Conservation (phyloP, 1,140 invertebrate genomes). For the Drosophila guanche region DNA sequence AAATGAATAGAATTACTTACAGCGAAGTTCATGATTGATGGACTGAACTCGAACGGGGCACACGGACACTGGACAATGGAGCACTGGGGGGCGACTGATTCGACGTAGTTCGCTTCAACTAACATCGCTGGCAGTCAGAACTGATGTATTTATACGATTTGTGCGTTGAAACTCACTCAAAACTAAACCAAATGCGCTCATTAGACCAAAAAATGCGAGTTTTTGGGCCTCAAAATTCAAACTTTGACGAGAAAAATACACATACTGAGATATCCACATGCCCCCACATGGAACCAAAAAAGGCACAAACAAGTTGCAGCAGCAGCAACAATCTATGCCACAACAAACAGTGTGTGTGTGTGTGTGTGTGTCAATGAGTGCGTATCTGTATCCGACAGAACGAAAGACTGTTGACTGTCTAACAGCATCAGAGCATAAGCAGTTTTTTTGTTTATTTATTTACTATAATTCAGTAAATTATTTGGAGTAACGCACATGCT, state of each 20-base stretch:
- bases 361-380: constrained; percentile 13
- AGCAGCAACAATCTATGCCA: neutral
- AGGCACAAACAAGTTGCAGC: constrained; percentile 51
- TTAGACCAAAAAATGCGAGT: constrained; percentile 61
- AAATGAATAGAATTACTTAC: constrained; percentile 43
- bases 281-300: constrained; percentile 72
- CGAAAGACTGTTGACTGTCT: neutral
- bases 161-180: constrained; percentile 60
- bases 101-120: constrained; percentile 44
- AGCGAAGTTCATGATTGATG: constrained; percentile 52
- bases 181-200: constrained; percentile 73
- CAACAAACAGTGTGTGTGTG: neutral
- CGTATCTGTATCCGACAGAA: constrained; percentile 28
- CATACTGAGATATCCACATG: constrained; percentile 23
- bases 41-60: neutral
- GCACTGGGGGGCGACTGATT: constrained; percentile 19
- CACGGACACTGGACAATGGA: neutral
- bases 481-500: constrained; percentile 37
- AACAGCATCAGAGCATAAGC: constrained; percentile 23
- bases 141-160: constrained; percentile 69
- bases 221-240: constrained; percentile 57
- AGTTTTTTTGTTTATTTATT: constrained; percentile 16
- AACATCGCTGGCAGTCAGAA: constrained; percentile 53
- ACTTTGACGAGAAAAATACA: constrained; percentile 43
- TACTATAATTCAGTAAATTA: constrained; percentile 42